Evolutionary conservation across 92 coral and sea anemone genomes (phyloP), one percentile per base, ranked within the genome.

Genomic region (Ricordea florida): DNA sequence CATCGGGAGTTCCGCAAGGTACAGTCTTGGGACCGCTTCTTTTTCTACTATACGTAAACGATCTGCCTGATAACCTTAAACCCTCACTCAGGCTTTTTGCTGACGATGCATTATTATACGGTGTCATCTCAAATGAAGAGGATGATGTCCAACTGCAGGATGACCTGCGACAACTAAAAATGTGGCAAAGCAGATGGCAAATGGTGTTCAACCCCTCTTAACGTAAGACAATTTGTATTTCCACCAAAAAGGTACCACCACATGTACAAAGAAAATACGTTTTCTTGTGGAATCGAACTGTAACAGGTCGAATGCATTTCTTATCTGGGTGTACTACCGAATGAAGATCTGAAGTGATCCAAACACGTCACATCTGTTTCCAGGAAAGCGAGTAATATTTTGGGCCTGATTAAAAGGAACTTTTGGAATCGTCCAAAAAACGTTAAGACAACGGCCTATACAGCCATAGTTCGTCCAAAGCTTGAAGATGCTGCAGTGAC

Each of bases 61-160:
- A 78, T 48, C 65, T 78, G 26, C 74, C n/a, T n/a, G n/a, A 68
- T 27, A 69, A 79, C 58, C 34, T 79, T 35, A 42, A 79, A 63
- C 70, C 86, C 24, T 44, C 71, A 2, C 48, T 70, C 72, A 70
- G 79, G 65, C 67, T 72, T 3, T 82, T 82, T 33, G 81, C 81
- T 34, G 87, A 82, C 25, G 81, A 82, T 37, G 79, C 79, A 15
- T 42, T 60, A 55, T 15, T 80, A 50, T 71, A 71, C 36, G 70
- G 80, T 23, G 74, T 66, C 34, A 66, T 66, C 31, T 13, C 74
- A 24, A 66, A 27, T 43, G 80, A 73, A 5, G 60, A 58, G 30
- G 80, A 58, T 22, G 40, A 51, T 73, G 59, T 31, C 69, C 80
- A 46, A 53, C 79, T 70, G 6, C 78, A 70, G 78, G 65, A 70